These are phyloP conservation scores for Gallinago undulata DNA, from an alignment of 2,113 vertebrate species.

Conservation along the genomic window DNA sequence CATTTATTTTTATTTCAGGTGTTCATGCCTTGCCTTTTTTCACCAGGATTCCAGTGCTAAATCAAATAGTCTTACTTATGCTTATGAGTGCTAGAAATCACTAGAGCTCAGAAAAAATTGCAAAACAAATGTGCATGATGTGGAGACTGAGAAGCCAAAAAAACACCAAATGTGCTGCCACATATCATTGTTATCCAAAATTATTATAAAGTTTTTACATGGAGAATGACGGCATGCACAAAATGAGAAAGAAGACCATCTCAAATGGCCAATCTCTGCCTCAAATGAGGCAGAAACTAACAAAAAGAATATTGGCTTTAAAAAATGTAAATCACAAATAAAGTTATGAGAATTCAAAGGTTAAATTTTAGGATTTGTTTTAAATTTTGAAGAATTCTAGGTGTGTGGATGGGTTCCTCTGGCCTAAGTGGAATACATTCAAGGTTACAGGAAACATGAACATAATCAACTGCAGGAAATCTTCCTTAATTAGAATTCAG, in stretches of 20 bases:
- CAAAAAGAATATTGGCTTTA: not conserved
- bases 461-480: not conserved
- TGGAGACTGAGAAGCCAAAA: not conserved
- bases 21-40: not conserved
- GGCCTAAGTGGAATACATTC: not conserved
- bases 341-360: not conserved
- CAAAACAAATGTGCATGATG: not conserved
- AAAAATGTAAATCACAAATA: not conserved
- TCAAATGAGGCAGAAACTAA: not conserved
- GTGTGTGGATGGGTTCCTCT: accelerated
- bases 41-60: not conserved
- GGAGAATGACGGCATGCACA: not conserved
- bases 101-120: not conserved
- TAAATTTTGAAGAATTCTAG: not conserved
- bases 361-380: not conserved
- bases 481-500: not conserved
- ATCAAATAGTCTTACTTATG: not conserved
- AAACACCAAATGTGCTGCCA: not conserved
- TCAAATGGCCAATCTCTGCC: not conserved
- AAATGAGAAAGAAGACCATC: not conserved
- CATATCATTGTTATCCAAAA: not conserved
- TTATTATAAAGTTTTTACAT: not conserved
- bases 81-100: not conserved
- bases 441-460: not conserved
- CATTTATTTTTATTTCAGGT: not conserved